A percentile compares a stretch with the other conserved stretches of the same genome.
Conservation (phyloP, 2,113 vertebrate species). For the Panthera uncia region DNA sequence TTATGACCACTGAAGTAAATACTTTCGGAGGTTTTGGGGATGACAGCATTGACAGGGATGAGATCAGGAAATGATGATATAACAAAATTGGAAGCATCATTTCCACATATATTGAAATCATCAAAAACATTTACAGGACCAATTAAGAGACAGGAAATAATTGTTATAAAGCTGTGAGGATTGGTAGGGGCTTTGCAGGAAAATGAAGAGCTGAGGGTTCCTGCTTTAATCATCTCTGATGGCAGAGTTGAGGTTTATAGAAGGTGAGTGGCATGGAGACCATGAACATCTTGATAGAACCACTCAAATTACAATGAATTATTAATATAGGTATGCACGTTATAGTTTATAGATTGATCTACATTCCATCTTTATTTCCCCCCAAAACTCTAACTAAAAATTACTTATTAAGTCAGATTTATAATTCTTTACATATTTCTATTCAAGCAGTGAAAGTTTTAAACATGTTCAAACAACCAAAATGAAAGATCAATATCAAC, state of each 20-base stretch:
- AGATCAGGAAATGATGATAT: not conserved
- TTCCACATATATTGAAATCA: not conserved
- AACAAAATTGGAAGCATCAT: not conserved
- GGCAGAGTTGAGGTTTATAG: not conserved
- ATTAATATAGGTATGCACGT: not conserved
- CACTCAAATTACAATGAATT: not conserved
- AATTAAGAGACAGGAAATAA: not conserved
- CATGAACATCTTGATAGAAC: not conserved
- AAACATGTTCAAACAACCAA: not conserved
- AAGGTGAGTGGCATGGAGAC: not conserved
- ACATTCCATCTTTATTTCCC: not conserved
- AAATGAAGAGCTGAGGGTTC: not conserved
- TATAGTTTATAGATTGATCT: not conserved
- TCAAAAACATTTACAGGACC: not conserved
- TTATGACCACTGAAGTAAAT: not conserved
- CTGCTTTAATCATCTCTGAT: not conserved
- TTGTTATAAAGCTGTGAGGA: not conserved
- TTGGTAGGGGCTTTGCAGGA: not conserved
- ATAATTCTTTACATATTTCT: not conserved
- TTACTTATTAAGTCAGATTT: not conserved
- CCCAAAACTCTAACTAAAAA: not conserved
- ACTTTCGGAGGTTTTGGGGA: not conserved
- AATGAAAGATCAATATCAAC: not conserved
- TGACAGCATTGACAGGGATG: not conserved
- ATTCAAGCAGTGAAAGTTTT: not conserved